These are phyloP conservation scores for Periophthalmodon schlosseri DNA, from an alignment of 2,113 vertebrate species.

Conservation along the genomic window DNA sequence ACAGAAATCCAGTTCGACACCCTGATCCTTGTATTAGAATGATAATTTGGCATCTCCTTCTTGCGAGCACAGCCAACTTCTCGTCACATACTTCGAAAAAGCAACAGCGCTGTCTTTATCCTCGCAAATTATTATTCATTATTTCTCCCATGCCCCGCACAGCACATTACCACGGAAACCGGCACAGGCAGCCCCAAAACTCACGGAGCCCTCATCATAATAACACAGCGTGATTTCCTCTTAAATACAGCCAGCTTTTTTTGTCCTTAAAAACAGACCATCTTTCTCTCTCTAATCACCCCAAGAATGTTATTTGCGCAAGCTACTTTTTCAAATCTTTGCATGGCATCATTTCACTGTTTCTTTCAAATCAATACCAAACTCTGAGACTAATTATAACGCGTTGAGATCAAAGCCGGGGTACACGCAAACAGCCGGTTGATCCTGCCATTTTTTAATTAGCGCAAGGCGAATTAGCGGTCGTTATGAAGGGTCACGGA, in stretches of 20 bases:
- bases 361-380: slow-evolving; percentile 63
- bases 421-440: slow-evolving; percentile 53
- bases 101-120: neutral
- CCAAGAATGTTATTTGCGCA: slow-evolving; percentile 42
- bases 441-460: slow-evolving; percentile 64
- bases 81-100: slow-evolving; percentile 1
- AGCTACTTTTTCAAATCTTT: slow-evolving; percentile 37
- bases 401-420: slow-evolving; percentile 58
- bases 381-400: slow-evolving; percentile 62
- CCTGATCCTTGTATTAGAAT: neutral
- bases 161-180: slow-evolving; percentile 47
- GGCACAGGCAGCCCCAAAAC: slow-evolving; percentile 35
- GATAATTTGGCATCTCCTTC: neutral
- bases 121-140: neutral
- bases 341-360: slow-evolving; percentile 34
- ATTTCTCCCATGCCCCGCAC: slow-evolving; percentile 4
- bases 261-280: slow-evolving; percentile 30
- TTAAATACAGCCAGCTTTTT: slow-evolving; percentile 36
- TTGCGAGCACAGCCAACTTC: slow-evolving; percentile 17
- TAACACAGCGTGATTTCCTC: slow-evolving; percentile 38
- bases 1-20: neutral
- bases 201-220: slow-evolving; percentile 42
- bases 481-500: slow-evolving; percentile 37
- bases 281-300: slow-evolving; percentile 36
- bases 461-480: slow-evolving; percentile 55